Evolutionary conservation across 1,140 invertebrate species (phyloP), one percentile per base, ranked within the genome.

Genomic region (Hormaphis cornu): DNA sequence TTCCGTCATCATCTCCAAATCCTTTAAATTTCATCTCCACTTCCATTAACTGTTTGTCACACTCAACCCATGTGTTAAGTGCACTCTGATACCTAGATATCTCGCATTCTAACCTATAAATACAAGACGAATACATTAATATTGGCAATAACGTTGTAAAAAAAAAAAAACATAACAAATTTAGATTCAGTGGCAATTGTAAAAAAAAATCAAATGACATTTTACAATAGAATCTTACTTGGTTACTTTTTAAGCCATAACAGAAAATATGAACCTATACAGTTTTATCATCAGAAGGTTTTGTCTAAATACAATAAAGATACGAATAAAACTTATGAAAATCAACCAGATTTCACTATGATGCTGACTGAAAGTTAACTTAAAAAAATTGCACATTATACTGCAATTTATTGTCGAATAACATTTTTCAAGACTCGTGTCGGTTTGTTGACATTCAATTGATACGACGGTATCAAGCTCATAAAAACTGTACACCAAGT

Each of bases 11-110:
- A 26, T 35, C 20, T 3, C 52, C n/a, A 16, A 56, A 37, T 44
- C 46, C 69, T 70, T 52, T 58, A 9, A 56, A 44, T 35, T 42
- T 37, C 40, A 48, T 66, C n/a, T 72, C n/a, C 72, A 75, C 53
- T 75, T 66, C 61, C 61, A 66, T 66, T 24, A 50, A 1, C 9
- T 50, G 61, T 44, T 46, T 28, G 28, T 66, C 61, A 24, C 61
- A 66, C 10, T 66, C 61, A 4, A 20, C 6, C 61, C 42, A 66
- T 10, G 61, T 66, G 28, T 20, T 30, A 3, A 66, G 30, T 6
- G 61, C 61, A 33, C 18, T 48, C 12, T 66, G 61, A 50, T 66
- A 66, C 30, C 44, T 50, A n/a, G 20, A 48, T 66, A 66, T 66
- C 1, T 50, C 28, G 16, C 12, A 14, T 35, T 66, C 44, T 33